Percentiles rank a stretch among this genome's conserved stretches.
phyloP scores from a whole-genome alignment of 2,888 invertebrate genomes.

The Iphiclides podalirius region DNA sequence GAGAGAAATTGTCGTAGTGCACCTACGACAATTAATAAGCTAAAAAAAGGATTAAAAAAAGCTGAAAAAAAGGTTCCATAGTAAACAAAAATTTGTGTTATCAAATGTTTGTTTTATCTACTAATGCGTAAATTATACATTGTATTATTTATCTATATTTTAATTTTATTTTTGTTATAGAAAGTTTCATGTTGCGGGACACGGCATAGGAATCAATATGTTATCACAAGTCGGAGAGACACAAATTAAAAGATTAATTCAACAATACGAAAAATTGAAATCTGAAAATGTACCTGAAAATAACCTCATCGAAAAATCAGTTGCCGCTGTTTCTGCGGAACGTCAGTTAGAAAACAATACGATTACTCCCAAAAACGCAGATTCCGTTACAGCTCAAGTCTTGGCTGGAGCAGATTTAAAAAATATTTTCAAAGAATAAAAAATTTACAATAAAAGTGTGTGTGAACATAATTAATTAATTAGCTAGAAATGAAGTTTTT shows the following conservation, averaged over 20 bases:
- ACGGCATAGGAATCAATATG: conserved; percentile 79
- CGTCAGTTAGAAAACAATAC: conserved; percentile 36
- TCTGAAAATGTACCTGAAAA: conserved; percentile 73
- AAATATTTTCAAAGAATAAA: conserved; percentile 36
- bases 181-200: conserved; percentile 82
- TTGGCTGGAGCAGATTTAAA: conserved; percentile 35
- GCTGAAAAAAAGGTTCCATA: too few species aligned
- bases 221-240: conserved; percentile 71
- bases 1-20: too few species aligned
- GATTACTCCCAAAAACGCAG: conserved; percentile 39
- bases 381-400: conserved; percentile 54
- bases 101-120: too few species aligned
- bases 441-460: too few species aligned
- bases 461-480: too few species aligned
- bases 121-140: too few species aligned
- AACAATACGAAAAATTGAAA: conserved; percentile 81
- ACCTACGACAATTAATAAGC: too few species aligned
- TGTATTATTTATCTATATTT: too few species aligned
- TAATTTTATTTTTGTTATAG: too few species aligned
- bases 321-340: conserved; percentile 44
- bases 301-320: conserved; percentile 68
- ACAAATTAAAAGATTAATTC: conserved; percentile 81
- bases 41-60: too few species aligned
- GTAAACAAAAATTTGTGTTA: too few species aligned
- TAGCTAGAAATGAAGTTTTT: too few species aligned